phyloP scores from a whole-genome alignment of 1,140 invertebrate species.

The Panulirus ornatus region DNA sequence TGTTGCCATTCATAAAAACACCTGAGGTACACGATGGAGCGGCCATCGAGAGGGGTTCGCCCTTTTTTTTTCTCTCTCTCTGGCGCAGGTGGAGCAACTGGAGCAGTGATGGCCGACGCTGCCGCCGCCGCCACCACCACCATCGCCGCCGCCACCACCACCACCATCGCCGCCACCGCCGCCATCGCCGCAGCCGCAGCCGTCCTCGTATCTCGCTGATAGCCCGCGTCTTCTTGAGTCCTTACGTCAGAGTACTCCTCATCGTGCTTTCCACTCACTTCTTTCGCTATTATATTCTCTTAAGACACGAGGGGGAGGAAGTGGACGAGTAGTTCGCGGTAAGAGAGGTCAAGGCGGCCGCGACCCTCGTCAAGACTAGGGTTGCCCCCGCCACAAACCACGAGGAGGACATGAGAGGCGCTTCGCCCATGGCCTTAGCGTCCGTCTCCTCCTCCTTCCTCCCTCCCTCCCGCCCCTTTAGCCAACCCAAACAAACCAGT shows the following conservation, averaged over 20 bases:
- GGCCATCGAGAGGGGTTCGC: neutral
- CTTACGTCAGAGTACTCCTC: too few relatives aligned
- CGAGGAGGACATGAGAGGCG: neutral
- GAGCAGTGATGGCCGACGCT: too few relatives aligned
- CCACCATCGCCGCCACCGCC: neutral
- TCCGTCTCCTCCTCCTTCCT: neutral
- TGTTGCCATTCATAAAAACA: neutral
- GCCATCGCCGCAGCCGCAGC: neutral
- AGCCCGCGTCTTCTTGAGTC: neutral
- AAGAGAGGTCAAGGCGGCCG: constrained; percentile 14
- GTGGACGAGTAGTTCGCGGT: constrained; percentile 20
- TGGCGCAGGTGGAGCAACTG: neutral
- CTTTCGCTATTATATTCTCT: neutral
- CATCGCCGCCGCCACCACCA: neutral
- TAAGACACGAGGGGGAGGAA: constrained; percentile 15
- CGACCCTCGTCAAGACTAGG: neutral
- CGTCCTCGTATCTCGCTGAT: neutral
- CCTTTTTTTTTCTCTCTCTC: neutral
- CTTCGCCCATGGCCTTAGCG: neutral
- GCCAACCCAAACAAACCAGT: constrained; percentile 45
- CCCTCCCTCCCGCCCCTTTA: neutral
- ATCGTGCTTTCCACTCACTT: neutral
- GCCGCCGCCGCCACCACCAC: neutral
- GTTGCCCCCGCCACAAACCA: neutral
- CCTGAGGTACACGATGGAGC: neutral